phyloP scores from a whole-genome alignment of 1,140 invertebrate species.

The Caenorhabditis inopinata region DNA sequence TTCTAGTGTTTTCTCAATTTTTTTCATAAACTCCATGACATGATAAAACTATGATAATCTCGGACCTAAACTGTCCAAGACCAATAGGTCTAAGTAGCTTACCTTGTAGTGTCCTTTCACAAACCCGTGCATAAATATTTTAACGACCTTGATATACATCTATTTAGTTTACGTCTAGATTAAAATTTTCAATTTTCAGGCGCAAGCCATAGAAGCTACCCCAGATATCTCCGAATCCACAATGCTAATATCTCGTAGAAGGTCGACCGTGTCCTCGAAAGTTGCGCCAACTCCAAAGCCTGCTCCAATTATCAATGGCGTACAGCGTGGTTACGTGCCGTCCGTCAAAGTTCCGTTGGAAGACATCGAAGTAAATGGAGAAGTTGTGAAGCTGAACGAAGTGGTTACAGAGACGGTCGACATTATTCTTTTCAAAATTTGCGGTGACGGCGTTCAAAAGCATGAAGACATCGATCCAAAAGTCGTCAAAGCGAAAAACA shows the following conservation, averaged over 20 bases:
- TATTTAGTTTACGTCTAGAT: not conserved
- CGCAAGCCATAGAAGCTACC: not conserved
- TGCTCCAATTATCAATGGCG: not conserved
- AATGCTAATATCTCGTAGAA: not conserved
- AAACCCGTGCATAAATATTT: too few species aligned
- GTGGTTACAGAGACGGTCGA: not conserved
- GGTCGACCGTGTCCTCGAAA: not conserved
- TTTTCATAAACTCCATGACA: too few species aligned
- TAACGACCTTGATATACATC: too few species aligned
- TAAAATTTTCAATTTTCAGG: not conserved
- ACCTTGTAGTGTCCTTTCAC: too few species aligned
- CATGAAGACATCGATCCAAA: conserved; percentile 5
- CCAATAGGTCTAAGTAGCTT: too few species aligned
- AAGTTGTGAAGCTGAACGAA: not conserved
- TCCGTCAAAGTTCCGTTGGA: not conserved
- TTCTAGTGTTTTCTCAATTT: too few species aligned
- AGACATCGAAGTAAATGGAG: not conserved
- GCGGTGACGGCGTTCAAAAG: not conserved
- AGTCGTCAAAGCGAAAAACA: not conserved
- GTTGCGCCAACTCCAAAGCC: not conserved
- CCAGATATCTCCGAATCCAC: not conserved
- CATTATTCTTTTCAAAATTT: not conserved
- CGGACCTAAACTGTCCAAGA: too few species aligned
- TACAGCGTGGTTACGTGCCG: not conserved
- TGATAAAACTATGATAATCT: too few species aligned